These are phyloP conservation scores for Sepiola atlantica DNA, from an alignment of 2,888 invertebrate genomes.

Conservation along the genomic window DNA sequence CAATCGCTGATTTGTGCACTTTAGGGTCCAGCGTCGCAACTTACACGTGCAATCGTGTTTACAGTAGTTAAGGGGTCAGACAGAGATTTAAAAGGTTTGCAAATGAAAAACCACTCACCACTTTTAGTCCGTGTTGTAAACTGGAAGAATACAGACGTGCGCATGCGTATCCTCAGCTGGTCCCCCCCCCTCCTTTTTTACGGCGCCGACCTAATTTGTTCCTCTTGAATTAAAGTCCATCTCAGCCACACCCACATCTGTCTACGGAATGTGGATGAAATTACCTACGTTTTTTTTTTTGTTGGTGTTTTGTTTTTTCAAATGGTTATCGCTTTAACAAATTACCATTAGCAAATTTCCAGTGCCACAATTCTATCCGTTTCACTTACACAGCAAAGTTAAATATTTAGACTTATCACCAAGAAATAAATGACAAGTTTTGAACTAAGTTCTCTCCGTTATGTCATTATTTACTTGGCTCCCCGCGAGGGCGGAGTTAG, in stretches of 20 bases:
- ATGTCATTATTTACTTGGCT: no score
- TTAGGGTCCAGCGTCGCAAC: not conserved
- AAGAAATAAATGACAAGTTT: not conserved
- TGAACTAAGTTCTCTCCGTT: not conserved
- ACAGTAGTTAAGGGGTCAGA: not conserved
- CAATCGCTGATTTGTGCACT: no score
- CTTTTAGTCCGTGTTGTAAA: constrained; percentile 15
- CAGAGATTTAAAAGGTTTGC: not conserved
- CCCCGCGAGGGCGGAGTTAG: no score
- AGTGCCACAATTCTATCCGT: not conserved
- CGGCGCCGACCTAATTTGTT: constrained; percentile 14
- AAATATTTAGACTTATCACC: not conserved
- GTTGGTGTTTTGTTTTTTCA: no score
- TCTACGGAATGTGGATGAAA: constrained; percentile 13
- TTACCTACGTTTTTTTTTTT: not conserved
- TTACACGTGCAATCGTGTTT: not conserved
- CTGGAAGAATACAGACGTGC: not conserved
- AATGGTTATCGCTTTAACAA: no score
- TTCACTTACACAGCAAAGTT: not conserved
- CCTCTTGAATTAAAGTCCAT: constrained; percentile 22
- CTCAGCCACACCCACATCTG: constrained; percentile 32
- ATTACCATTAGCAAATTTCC: no score
- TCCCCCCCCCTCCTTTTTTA: not conserved
- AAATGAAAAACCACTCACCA: constrained; percentile 12
- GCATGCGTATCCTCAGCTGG: constrained; percentile 12